Conservation (phyloP, 2,797 vertebrate species). For the Dallia pectoralis region DNA sequence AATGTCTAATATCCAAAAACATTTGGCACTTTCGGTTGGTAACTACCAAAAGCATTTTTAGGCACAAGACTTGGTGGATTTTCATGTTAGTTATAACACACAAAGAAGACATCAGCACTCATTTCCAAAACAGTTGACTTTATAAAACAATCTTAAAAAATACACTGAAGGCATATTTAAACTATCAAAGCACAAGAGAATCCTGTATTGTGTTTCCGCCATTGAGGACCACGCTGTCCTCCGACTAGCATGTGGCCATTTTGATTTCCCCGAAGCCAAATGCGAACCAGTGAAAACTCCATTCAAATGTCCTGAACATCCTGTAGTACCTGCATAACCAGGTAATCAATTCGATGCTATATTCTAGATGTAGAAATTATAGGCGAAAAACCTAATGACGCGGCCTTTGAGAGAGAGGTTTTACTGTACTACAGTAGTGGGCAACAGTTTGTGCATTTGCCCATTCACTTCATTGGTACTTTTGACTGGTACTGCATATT, state of each 20-base stretch:
- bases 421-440: neutral
- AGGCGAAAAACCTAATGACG: too few species aligned
- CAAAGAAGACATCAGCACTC: neutral
- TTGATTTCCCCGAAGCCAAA: neutral
- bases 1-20: too few species aligned
- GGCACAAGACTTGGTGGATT: too few species aligned
- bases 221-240: neutral
- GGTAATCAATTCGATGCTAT: neutral
- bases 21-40: too few species aligned
- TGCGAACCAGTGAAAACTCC: too few species aligned
- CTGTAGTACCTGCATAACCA: neutral
- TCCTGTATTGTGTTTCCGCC: neutral
- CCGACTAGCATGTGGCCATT: neutral
- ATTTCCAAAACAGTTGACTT: neutral
- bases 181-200: neutral
- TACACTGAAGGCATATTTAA: neutral
- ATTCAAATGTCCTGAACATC: neutral
- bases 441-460: too few species aligned
- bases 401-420: too few species aligned
- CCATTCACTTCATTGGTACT: too few species aligned
- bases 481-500: too few species aligned
- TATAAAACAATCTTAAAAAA: slow-evolving; percentile 1
- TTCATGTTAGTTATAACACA: too few species aligned
- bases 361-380: neutral
- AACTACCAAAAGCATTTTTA: too few species aligned